Base-by-base conservation (phyloP, 2,888 invertebrate genomes). In the Drosophila emarginata region DNA sequence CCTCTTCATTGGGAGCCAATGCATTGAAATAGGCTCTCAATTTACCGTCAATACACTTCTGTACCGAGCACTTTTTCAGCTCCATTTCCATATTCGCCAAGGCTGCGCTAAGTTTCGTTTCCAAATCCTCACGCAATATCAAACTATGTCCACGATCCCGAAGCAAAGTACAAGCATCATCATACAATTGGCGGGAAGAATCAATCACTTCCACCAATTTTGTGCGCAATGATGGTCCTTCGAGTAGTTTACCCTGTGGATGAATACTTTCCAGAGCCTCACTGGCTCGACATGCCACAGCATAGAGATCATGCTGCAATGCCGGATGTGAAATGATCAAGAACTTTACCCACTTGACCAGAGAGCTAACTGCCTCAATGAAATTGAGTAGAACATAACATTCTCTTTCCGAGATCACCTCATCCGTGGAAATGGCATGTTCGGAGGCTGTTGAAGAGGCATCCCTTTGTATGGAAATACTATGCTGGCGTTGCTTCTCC, bases 271-370 rank as follows among this genome's bases (percentile, higher is more conserved):
- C 96, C 59, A 96, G 91, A 72, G 94, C 94, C 26, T 93, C 92
- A n/a, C 94, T 94, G 1, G 95, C 94, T 74, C 95, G 94, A 54
- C 95, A 94, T 12, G 97, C 97, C 59, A 95, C 92, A 57, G 95
- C 93, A 90, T 96, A 96, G 32, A 97, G 93, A 87, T 95, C 95
- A n/a, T 94, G 93, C 79, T 96, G 95, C 39, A 96, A 91, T 37
- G 93, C 92, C 45, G 94, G 94, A 91, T 96, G 94, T 18, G 94
- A 94, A 76, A 95, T 94, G 50, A 95, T 94, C 39, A 95, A 92
- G 77, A 94, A 92, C 83, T 94, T 94, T 2, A 96, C 96, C 94
- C 95, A 96, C 92, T 97, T 96, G n/a, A 97, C 96, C n/a, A 98
- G 93, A 0, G 95, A 95, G 65, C 96, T 96, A 57, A 96, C 94